Base-by-base conservation (phyloP, 2,113 vertebrate species). In the Ictalurus punctatus region DNA sequence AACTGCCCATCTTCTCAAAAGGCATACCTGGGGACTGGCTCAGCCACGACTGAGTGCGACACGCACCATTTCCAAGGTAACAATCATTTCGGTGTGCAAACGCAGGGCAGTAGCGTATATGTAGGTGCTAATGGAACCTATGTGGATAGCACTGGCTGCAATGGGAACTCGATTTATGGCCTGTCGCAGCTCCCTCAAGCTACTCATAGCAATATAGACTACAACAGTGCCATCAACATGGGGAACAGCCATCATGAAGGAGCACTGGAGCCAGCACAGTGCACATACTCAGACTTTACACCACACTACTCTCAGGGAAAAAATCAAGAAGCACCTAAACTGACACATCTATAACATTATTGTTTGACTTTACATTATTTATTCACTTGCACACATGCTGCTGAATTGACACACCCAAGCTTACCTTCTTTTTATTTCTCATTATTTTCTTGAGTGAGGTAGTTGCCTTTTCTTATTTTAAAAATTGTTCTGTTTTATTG, bases 301-400 rank as follows among this genome's bases (percentile, higher is more conserved):
- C 92, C 97, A 96, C 98, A 99, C 95, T 98, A 98, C 97, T 97
- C 98, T 99, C 98, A 99, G 98, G 98, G 97, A 98, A 99, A 97
- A 98, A 99, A 98, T 97, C 98, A 99, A 96, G 98, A 99, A 98
- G 98, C 97, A 86, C 98, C 98, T 94, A 99, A 99, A 95, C 95
- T 99, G 94, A 99, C 98, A 92, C 98, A 99, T 96, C 97, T 99
- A 97, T 99, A 97, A 97, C 96, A 91, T 95, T 94, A 93, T 88
- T 93, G 91, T 89, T 61, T 88, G 86, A 91, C 63, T 90, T 92
- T 93, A 71, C 37, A 93, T 90, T 94, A 93, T 93, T 94, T 93
- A 94, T 94, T 93, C 92, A 93, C 94, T 95, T 90, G 95, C 89
- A 92, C 93, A 94, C 93, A 92, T 92, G 91, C 92, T 67, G 94